phyloP scores from a whole-genome alignment of 2,113 vertebrate genomes.

The Pica pica region DNA sequence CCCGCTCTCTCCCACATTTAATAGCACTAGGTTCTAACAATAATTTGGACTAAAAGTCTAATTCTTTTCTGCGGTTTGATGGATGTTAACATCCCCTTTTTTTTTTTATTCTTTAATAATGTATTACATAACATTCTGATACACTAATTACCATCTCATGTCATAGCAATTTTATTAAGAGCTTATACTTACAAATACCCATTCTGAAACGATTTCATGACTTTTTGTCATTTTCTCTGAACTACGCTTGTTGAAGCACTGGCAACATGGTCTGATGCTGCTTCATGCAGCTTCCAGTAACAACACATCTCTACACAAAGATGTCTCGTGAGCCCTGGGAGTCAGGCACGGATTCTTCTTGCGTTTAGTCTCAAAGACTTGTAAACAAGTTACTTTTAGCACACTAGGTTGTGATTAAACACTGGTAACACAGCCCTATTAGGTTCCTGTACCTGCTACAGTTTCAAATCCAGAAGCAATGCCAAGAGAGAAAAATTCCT shows the following conservation, averaged over 20 bases:
- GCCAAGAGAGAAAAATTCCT: conserved; percentile 32
- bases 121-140: conserved; percentile 54
- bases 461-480: conserved; percentile 21
- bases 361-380: conserved; percentile 18
- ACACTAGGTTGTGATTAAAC: background rate
- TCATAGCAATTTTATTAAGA: conserved; percentile 44
- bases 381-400: conserved; percentile 54
- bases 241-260: background rate
- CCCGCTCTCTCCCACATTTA: background rate
- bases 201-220: background rate
- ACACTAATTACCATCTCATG: conserved; percentile 38
- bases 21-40: background rate
- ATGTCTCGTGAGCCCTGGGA: background rate
- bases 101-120: conserved; percentile 5
- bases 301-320: background rate
- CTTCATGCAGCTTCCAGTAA: background rate
- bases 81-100: background rate
- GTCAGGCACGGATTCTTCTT: conserved; percentile 20
- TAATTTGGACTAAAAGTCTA: conserved; percentile 24
- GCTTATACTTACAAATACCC: conserved; percentile 26
- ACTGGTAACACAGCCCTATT: background rate
- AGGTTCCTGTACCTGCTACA: background rate
- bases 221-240: background rate
- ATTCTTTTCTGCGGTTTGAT: conserved; percentile 8
- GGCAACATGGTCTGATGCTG: background rate